Evolutionary conservation across 2,113 vertebrate genomes (phyloP).

Genomic region (Poicephalus meyeri): DNA sequence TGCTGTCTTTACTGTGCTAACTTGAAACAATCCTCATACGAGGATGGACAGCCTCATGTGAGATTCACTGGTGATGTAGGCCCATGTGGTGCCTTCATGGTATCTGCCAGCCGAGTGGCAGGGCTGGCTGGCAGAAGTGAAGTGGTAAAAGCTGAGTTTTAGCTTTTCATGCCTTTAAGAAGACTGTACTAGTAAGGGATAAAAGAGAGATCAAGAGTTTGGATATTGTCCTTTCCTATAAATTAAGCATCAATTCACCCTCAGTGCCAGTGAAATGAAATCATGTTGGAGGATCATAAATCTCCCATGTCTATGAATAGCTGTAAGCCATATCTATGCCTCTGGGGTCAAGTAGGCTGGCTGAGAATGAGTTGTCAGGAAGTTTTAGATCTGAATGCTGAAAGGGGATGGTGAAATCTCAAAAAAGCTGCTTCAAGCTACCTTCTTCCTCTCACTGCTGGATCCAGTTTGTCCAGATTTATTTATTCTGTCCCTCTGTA

Average conservation of each 20-base stretch:
- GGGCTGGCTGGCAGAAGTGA: not conserved
- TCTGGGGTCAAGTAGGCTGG: not conserved
- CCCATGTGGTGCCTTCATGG: not conserved
- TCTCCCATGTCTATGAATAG: not conserved
- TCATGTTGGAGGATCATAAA: not conserved
- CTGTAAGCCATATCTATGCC: not conserved
- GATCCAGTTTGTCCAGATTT: not conserved
- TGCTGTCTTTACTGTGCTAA: not conserved
- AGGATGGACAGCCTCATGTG: not conserved
- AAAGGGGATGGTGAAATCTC: not conserved
- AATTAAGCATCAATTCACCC: not conserved
- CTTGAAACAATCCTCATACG: not conserved
- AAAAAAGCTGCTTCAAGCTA: not conserved
- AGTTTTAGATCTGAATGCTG: not conserved
- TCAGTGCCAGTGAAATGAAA: not conserved
- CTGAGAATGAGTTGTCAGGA: not conserved
- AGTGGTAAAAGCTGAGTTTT: not conserved
- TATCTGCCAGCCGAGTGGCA: not conserved
- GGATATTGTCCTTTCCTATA: not conserved
- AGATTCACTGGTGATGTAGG: not conserved
- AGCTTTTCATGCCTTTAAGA: not conserved
- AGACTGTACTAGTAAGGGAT: not conserved
- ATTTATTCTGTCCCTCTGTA: not conserved
- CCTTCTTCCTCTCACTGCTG: not conserved
- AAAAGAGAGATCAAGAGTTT: not conserved